phyloP scores from a whole-genome alignment of 2,113 vertebrate genomes.

The Psittacula cyanocephala region DNA sequence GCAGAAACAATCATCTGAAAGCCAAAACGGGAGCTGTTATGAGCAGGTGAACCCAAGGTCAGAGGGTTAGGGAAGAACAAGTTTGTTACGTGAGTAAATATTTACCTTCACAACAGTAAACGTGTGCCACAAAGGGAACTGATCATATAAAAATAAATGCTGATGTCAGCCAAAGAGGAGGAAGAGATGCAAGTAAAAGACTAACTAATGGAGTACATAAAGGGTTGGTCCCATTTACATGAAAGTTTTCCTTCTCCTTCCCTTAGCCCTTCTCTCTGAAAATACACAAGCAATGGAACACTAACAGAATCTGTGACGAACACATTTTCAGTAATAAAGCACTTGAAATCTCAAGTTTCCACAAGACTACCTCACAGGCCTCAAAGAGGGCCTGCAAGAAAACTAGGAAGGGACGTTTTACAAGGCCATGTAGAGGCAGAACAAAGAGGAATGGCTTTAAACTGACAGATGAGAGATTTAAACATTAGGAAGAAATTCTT shows the following conservation, averaged over 20 bases:
- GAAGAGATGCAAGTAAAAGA: constrained; percentile 5
- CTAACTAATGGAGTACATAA: not conserved
- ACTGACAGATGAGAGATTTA: not conserved
- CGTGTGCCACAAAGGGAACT: not conserved
- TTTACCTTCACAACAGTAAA: constrained; percentile 44
- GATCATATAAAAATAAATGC: constrained; percentile 20
- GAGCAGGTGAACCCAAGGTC: not conserved
- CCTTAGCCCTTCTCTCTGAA: not conserved
- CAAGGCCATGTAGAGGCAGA: not conserved
- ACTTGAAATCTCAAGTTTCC: not conserved
- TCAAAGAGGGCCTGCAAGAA: not conserved
- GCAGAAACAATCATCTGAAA: not conserved
- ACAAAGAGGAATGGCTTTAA: not conserved
- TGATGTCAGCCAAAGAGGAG: not conserved
- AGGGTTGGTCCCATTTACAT: not conserved
- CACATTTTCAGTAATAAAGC: not conserved
- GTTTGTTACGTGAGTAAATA: constrained; percentile 29
- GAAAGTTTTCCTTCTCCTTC: not conserved
- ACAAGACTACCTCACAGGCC: not conserved
- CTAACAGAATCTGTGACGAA: not conserved
- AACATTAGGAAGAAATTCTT: not conserved
- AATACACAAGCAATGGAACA: not conserved
- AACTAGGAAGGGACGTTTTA: not conserved
- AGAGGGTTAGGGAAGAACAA: not conserved
- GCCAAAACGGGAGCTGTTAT: not conserved